Conservation (phyloP, 2,797 vertebrate genomes). For the Balearica regulorum region DNA sequence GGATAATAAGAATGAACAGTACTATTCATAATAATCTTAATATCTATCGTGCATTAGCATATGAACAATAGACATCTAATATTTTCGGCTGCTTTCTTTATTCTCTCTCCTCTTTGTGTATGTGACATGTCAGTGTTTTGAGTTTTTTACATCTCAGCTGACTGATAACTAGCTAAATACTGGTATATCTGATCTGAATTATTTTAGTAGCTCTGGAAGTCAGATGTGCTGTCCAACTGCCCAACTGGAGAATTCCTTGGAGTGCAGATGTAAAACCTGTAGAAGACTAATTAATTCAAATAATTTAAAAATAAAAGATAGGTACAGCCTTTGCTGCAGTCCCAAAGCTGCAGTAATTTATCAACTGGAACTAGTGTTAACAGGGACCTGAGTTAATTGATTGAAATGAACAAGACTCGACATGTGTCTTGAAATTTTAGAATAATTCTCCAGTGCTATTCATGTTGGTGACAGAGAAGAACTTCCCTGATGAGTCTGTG, state of each 20-base stretch:
- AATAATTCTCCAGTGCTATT: not conserved
- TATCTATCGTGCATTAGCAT: not conserved
- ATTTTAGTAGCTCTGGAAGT: not conserved
- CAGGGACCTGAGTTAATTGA: not conserved
- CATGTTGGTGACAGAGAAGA: not conserved
- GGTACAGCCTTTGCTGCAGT: not conserved
- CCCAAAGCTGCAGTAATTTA: not conserved
- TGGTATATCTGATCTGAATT: not conserved
- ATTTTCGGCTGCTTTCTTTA: conserved; percentile 5
- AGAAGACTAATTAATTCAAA: not conserved
- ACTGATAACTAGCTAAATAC: not conserved
- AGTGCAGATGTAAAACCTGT: not conserved
- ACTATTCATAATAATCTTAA: conserved; percentile 27
- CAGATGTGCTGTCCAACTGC: not conserved
- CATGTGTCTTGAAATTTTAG: not conserved
- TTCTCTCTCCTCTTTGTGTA: not conserved
- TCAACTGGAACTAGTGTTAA: not conserved
- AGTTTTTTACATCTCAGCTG: not conserved
- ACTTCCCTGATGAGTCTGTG: not conserved
- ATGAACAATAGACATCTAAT: not conserved
- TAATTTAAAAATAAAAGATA: not conserved
- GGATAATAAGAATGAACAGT: not conserved
- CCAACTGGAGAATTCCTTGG: not conserved
- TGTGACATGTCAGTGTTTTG: not conserved
- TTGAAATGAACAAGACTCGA: not conserved